Evolutionary conservation across 2,113 vertebrate species (phyloP), one percentile per base, ranked within the genome.

Genomic region (Oreochromis tanganicae): DNA sequence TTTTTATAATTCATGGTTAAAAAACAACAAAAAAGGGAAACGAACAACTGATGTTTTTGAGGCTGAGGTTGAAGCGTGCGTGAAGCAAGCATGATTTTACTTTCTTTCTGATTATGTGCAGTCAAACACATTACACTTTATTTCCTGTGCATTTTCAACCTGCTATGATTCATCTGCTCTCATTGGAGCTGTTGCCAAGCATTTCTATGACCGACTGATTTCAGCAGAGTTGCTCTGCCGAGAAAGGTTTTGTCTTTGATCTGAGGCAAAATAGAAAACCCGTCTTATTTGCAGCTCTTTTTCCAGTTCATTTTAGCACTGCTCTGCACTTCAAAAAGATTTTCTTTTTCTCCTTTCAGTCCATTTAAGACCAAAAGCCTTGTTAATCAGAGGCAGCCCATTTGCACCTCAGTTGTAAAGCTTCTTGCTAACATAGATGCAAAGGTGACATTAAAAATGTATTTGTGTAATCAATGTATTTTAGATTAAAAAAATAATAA

Each of bases 401-500:
- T 88, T 79, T 85, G 10, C 75, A 43, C 8, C 12, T 48, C 52
- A 86, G 32, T 29, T 52, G 68, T 85, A 46, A 81, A 88, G 82
- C 38, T 71, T 90, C 43, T 86, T 83, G 87, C 90, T 90, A 88
- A 83, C 63, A 54, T 89, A 61, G 90, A 88, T 48, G 48, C 85
- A 83, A 52, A 46, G 71, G 38, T 81, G 56, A 89, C 79, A 88
- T 83, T 89, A 19, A 85, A 84, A 89, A 91, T 7, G 75, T 13
- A 84, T 80, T 84, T 92, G 46, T 89, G 85, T 87, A 85, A 85
- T 84, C 80, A 84, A 83, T 92, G 41, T 89, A 81, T 93, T 94
- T 92, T 91, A 91, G 85, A 80, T 92, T 56, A 14, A 41, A 82
- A 75, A 3, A 36, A 63, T 1, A 79, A 88, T 81, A 43, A 85